phyloP scores from a whole-genome alignment of 1,140 invertebrate genomes.

The Orchesella cincta region DNA sequence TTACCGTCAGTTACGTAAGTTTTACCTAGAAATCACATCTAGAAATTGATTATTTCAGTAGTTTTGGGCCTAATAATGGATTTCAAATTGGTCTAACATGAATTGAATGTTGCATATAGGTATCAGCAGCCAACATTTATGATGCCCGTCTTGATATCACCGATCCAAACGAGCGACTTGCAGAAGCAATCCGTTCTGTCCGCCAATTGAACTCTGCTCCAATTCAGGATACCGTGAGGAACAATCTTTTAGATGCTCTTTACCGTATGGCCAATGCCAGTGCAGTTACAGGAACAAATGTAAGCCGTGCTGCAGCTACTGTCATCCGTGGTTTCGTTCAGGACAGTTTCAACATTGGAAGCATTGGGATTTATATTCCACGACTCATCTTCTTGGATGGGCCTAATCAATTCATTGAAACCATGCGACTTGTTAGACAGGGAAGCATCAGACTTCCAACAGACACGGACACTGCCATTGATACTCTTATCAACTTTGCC shows the following conservation, averaged over 20 bases:
- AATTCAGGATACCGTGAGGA: constrained; percentile 12
- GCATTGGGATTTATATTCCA: background rate
- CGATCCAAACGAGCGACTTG: background rate
- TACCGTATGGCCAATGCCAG: constrained; percentile 24
- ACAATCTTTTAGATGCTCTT: constrained; percentile 5
- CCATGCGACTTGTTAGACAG: constrained; percentile 1
- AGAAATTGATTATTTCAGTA: background rate
- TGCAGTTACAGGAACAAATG: constrained; percentile 5
- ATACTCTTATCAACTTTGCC: constrained; percentile 22
- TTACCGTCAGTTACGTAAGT: background rate
- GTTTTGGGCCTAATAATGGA: background rate
- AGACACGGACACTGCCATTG: constrained; percentile 11
- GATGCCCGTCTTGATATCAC: background rate
- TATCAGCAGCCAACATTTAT: background rate
- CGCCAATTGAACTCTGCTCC: background rate
- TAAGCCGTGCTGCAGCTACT: constrained; percentile 1
- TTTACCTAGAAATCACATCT: no score
- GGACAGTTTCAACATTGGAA: constrained; percentile 24
- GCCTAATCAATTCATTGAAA: constrained; percentile 28
- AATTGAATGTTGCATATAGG: background rate
- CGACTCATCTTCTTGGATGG: constrained; percentile 11
- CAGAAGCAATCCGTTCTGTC: background rate
- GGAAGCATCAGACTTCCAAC: background rate
- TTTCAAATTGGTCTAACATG: background rate
- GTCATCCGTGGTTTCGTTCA: constrained; percentile 13